Percentiles rank a stretch among this genome's conserved stretches.
Evolutionary conservation across 1,140 invertebrate genomes (phyloP).

Genomic region (Drosophila fuyamai): DNA sequence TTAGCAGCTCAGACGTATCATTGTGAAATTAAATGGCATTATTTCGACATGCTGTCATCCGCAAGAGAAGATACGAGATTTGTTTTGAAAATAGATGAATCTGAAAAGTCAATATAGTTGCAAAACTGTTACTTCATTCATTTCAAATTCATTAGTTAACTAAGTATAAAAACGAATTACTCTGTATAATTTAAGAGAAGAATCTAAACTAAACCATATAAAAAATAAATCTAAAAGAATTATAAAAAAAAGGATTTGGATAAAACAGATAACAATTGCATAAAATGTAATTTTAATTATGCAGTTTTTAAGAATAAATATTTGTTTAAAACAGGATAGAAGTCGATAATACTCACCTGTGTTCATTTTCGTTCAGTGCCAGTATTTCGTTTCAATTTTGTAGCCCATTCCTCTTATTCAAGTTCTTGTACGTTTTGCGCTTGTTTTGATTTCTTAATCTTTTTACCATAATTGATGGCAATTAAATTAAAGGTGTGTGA

Average conservation of each 20-base stretch:
- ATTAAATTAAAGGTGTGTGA: conserved; percentile 82
- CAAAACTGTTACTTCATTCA: not conserved
- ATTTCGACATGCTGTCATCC: conserved; percentile 11
- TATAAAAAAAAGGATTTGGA: too few species aligned
- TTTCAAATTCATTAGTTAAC: too few species aligned
- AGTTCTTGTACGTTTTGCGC: conserved; percentile 68
- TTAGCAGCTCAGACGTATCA: conserved; percentile 7
- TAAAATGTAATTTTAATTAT: too few species aligned
- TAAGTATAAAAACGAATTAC: too few species aligned
- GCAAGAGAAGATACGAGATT: not conserved
- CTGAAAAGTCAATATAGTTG: not conserved
- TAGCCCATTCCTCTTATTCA: conserved; percentile 68
- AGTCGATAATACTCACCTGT: not conserved
- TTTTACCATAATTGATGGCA: conserved; percentile 83
- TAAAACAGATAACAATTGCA: too few species aligned
- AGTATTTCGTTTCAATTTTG: conserved; percentile 55
- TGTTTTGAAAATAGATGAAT: conserved; percentile 3
- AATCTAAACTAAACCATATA: too few species aligned
- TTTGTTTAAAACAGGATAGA: too few species aligned
- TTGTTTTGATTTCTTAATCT: conserved; percentile 83
- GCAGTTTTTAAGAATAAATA: too few species aligned
- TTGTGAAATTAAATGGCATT: conserved; percentile 18
- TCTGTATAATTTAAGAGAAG: too few species aligned
- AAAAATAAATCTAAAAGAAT: too few species aligned
- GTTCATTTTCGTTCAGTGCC: conserved; percentile 10